phyloP scores from a whole-genome alignment of 2,113 vertebrate species.

The Microtus pennsylvanicus region DNA sequence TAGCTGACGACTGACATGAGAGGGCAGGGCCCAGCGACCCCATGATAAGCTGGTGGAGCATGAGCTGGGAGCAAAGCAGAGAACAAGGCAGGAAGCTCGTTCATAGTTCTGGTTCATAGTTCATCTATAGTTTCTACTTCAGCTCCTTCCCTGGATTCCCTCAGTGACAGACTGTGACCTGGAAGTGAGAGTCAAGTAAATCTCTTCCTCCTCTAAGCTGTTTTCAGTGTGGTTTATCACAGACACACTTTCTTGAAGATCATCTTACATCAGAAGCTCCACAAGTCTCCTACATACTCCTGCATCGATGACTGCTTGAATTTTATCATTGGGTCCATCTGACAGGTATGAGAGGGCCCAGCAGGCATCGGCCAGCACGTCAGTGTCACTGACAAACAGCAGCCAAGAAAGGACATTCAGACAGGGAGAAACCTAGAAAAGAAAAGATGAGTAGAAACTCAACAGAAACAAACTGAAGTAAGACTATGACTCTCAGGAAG shows the following conservation, averaged over 20 bases:
- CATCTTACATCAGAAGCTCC: constrained; percentile 95
- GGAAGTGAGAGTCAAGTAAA: neutral
- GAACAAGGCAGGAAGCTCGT: neutral
- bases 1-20: neutral
- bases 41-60: neutral
- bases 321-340: constrained; percentile 99
- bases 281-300: constrained; percentile 98
- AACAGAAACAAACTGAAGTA: neutral
- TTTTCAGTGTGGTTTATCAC: neutral
- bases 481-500: constrained; percentile 33
- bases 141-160: neutral
- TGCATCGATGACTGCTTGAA: constrained; percentile 98
- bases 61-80: too few species aligned
- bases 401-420: constrained; percentile 98
- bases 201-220: neutral
- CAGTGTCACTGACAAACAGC: constrained; percentile 97
- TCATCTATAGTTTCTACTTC: neutral
- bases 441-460: constrained; percentile 56
- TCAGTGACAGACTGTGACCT: neutral
- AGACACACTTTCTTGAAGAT: constrained; percentile 35
- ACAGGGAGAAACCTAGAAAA: constrained; percentile 95
- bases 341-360: constrained; percentile 99
- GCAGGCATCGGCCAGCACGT: constrained; percentile 97
- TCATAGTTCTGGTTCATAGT: too few species aligned
- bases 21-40: neutral